These are phyloP conservation scores for Macroglossus sobrinus DNA, from an alignment of 2,113 vertebrate species.

Conservation along the genomic window DNA sequence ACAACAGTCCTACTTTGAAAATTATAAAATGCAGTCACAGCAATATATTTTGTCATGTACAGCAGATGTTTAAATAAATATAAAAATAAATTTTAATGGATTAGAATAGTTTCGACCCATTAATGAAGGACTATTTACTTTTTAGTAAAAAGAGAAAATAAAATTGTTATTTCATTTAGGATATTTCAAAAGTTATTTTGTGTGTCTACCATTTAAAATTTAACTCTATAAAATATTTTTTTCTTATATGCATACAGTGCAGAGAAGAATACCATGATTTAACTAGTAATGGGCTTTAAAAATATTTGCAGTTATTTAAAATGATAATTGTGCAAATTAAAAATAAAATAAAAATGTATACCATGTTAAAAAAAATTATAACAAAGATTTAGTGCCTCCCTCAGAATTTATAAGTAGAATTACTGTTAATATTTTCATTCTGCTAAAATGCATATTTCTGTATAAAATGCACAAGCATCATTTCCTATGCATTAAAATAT, in stretches of 20 bases:
- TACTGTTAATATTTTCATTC: not conserved
- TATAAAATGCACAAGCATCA: not conserved
- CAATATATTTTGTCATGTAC: constrained; percentile 44
- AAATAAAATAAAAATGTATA: not conserved
- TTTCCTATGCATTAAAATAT: not conserved
- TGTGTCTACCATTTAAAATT: not conserved
- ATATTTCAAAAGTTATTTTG: constrained; percentile 5
- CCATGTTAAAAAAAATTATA: not conserved
- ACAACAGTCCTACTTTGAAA: constrained; percentile 1
- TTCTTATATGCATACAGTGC: not conserved
- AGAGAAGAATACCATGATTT: not conserved
- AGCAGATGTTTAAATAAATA: constrained; percentile 64
- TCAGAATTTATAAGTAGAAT: not conserved
- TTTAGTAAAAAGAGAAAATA: not conserved
- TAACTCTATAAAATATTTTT: not conserved
- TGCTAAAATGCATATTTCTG: not conserved
- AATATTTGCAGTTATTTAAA: not conserved
- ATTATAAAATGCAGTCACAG: constrained; percentile 50
- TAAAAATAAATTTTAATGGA: constrained; percentile 66
- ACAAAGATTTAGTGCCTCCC: not conserved
- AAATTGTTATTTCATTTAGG: not conserved
- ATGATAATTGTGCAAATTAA: not conserved
- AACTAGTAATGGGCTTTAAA: not conserved
- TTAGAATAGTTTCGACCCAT: not conserved
- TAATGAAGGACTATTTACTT: not conserved